These are phyloP conservation scores for Chymomyza costata DNA, from an alignment of 1,140 invertebrate genomes.

Conservation along the genomic window DNA sequence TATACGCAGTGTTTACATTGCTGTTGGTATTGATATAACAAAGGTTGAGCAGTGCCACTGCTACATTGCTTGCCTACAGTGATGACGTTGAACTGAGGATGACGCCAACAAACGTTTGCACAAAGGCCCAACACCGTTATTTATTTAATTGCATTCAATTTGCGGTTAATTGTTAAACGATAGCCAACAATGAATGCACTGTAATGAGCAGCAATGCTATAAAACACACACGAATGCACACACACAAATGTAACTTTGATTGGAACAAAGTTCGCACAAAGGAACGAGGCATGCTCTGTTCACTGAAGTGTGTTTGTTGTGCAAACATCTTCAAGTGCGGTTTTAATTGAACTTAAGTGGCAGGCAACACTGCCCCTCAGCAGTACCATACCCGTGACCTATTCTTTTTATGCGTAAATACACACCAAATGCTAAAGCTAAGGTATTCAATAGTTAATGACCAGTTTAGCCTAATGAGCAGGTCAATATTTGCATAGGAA, in stretches of 20 bases:
- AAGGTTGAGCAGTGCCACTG: constrained; percentile 29
- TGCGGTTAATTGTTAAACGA: constrained; percentile 72
- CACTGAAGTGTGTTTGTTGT: constrained; percentile 56
- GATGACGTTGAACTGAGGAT: too few relatives aligned
- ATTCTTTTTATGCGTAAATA: too few relatives aligned
- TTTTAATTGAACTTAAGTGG: constrained; percentile 71
- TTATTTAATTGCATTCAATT: constrained; percentile 73
- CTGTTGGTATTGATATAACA: constrained; percentile 25
- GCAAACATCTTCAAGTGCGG: constrained; percentile 64
- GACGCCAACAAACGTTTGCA: constrained; percentile 60
- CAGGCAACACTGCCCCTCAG: constrained; percentile 25
- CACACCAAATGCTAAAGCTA: constrained; percentile 40
- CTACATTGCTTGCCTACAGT: too few relatives aligned
- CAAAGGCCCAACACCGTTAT: constrained; percentile 69
- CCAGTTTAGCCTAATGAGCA: constrained; percentile 42
- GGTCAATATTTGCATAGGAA: constrained; percentile 42
- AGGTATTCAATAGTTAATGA: too few relatives aligned
- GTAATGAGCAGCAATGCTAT: too few relatives aligned
- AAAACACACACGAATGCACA: too few relatives aligned
- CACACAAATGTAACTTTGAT: background rate
- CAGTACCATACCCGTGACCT: background rate
- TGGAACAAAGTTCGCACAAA: background rate
- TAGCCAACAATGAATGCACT: constrained; percentile 36
- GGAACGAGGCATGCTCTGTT: constrained; percentile 20
- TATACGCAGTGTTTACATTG: constrained; percentile 22